Percentiles rank a stretch among this genome's conserved stretches.
phyloP scores from a whole-genome alignment of 2,113 vertebrate species.

The Percina caprodes region DNA sequence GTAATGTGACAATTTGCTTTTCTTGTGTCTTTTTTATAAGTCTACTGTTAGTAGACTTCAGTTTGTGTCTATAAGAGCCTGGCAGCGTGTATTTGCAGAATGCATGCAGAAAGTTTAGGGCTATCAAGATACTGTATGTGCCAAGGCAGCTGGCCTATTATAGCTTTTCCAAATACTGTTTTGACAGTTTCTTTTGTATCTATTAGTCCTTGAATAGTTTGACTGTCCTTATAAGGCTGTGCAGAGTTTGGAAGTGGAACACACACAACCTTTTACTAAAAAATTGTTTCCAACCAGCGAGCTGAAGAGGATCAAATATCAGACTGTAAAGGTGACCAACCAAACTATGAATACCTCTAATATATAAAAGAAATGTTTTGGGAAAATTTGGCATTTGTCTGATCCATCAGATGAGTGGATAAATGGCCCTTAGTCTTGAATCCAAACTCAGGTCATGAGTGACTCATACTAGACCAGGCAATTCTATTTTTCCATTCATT shows the following conservation, averaged over 20 bases:
- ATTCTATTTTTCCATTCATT: too few species aligned
- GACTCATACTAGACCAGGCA: too few species aligned
- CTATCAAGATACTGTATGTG: not conserved
- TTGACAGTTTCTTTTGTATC: constrained; percentile 8
- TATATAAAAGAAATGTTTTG: too few species aligned
- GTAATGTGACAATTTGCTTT: not conserved
- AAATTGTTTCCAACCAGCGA: not conserved
- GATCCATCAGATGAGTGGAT: too few species aligned
- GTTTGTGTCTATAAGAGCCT: not conserved
- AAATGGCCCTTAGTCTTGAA: too few species aligned
- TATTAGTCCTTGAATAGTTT: constrained; percentile 17
- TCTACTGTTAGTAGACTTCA: not conserved
- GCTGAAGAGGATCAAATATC: constrained; percentile 8
- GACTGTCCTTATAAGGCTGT: not conserved
- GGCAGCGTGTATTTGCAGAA: not conserved
- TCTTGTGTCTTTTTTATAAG: not conserved
- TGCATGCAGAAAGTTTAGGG: not conserved
- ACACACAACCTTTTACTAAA: not conserved
- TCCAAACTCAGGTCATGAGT: too few species aligned
- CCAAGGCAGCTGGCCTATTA: not conserved
- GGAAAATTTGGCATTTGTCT: too few species aligned
- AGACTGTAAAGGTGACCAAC: not conserved
- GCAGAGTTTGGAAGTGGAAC: not conserved
- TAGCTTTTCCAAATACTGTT: not conserved
- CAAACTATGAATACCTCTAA: not conserved